Base-by-base conservation (phyloP, 2,888 invertebrate species). In the Eristalis intricaria region DNA sequence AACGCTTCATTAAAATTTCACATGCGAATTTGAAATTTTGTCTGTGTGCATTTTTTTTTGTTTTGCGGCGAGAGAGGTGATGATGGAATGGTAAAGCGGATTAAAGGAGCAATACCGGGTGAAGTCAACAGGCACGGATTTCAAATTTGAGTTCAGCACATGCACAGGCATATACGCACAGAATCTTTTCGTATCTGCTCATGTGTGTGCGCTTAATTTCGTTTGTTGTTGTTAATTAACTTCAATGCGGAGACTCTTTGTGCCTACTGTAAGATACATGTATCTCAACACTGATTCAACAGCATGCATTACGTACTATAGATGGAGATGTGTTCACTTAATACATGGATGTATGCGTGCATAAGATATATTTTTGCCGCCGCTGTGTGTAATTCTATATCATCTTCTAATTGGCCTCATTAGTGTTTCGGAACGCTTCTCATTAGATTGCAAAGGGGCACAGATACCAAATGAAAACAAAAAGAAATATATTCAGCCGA, bases 391-490 rank as follows among this genome's bases (percentile, higher is more conserved):
- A 78, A 78, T 84, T 78, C 73, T 78, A 69, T 78, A 84, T 84
- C 83, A 83, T 75, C 86, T 87, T 78, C 79, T 87, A 87, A 87
- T 87, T 87, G 86, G 86, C 63, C 86, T 83, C 86, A 87, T 87
- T 87, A 87, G 83, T 75, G 75, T 68, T 87, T 83, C 71, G 63
- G 70, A 83, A 79, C 71, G 79, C 79, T 70, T 82, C 66, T 71
- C 38, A 23, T 83, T 23, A 65, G 58, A 26, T 26, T 64, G 68
- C 64, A 22, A 43, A 68, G 29, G 23, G 66, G 5, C 35, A n/a
- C 50, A 32, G 64, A 56, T 19, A 19, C 23, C 0, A 50, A 22
- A 32, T 8, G 26, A 13, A 29, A 26, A 13, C 23, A 60, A 26
- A 60, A 26, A 10, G 22, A 23, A 23, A 60, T 22, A 26, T 13